phyloP scores from a whole-genome alignment of 2,113 vertebrate genomes.

The Pelusios castaneus region DNA sequence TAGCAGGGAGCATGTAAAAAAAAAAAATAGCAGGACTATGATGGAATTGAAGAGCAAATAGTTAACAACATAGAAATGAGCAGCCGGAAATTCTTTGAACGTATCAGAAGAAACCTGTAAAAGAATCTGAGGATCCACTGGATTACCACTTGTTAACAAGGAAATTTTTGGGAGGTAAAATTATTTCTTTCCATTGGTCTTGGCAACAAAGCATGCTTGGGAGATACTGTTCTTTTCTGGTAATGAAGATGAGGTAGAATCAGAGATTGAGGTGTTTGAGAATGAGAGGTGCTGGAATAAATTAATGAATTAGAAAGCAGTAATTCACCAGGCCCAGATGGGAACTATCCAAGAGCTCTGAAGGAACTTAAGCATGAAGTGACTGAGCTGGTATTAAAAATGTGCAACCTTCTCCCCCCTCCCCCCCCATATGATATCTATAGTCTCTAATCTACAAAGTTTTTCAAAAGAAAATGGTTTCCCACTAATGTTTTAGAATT shows the following conservation, averaged over 20 bases:
- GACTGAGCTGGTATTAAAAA: background rate
- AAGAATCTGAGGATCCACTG: background rate
- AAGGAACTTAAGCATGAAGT: background rate
- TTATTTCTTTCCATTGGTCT: background rate
- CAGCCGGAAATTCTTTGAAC: background rate
- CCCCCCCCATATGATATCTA: too few relatives aligned
- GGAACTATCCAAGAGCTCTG: background rate
- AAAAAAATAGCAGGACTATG: background rate
- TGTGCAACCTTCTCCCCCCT: background rate
- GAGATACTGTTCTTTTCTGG: background rate
- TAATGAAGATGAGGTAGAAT: conserved; percentile 29
- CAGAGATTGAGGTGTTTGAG: background rate
- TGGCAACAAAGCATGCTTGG: conserved; percentile 20
- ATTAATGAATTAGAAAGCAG: background rate
- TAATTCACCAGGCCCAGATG: background rate
- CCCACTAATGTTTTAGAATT: background rate
- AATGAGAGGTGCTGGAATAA: conserved; percentile 3
- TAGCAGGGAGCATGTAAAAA: background rate
- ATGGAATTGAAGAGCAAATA: background rate
- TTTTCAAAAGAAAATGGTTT: background rate
- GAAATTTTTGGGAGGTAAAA: background rate
- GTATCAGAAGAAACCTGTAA: background rate
- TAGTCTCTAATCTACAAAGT: background rate
- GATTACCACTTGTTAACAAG: background rate
- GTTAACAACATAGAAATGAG: background rate